Evolutionary conservation across 2,113 vertebrate species (phyloP).

Genomic region (Dryoscopus gambensis): DNA sequence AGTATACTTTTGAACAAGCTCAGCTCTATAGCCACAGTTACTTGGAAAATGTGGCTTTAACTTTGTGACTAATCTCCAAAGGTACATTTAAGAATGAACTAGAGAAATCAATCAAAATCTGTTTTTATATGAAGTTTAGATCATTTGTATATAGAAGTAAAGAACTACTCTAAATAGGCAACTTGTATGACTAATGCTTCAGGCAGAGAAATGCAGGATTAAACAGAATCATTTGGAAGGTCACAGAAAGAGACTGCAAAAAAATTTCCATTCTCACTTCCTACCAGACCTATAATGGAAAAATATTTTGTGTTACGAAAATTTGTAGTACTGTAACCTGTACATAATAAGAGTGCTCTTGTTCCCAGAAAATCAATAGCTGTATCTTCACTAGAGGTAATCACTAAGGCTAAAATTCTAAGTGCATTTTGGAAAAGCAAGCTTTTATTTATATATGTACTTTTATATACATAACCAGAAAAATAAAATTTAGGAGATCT

Average conservation of each 20-base stretch:
- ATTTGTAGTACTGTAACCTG: not conserved
- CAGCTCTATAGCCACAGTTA: not conserved
- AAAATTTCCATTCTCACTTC: not conserved
- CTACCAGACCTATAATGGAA: not conserved
- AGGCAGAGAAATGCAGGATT: not conserved
- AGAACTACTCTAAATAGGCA: not conserved
- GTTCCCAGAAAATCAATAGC: not conserved
- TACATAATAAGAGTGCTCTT: not conserved
- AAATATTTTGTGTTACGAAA: not conserved
- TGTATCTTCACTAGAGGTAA: not conserved
- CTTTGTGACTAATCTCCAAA: not conserved
- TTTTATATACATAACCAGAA: not conserved
- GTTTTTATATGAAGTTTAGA: not conserved
- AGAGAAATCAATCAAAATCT: not conserved
- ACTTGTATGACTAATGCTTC: not conserved
- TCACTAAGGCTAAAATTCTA: not conserved
- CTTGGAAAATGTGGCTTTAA: not conserved
- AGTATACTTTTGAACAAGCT: not conserved
- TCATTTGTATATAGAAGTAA: not conserved
- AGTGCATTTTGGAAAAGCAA: not conserved
- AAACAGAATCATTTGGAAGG: not conserved
- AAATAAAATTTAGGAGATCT: not conserved
- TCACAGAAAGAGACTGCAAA: not conserved
- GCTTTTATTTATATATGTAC: not conserved
- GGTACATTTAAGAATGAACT: not conserved